Conservation (phyloP, 2,797 vertebrate genomes). For the Periparus ater region DNA sequence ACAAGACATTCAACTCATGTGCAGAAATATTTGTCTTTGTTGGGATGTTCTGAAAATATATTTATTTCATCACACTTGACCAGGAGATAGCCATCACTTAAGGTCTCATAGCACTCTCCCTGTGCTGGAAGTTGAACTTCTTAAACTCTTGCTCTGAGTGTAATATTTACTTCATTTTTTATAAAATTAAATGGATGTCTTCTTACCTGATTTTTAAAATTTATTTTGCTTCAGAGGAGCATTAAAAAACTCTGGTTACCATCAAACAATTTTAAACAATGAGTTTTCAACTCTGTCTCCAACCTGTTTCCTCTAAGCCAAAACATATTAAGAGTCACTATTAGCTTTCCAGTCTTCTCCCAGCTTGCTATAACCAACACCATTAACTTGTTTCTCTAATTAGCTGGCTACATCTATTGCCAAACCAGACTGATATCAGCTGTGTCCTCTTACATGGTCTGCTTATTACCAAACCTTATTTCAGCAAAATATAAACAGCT, state of each 20-base stretch:
- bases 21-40: background rate
- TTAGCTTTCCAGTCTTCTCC: background rate
- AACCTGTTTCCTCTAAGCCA: background rate
- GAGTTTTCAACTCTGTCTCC: background rate
- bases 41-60: background rate
- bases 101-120: background rate
- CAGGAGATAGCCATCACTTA: background rate
- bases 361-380: background rate
- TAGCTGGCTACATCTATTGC: constrained; percentile 21
- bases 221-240: background rate
- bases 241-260: background rate
- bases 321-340: background rate
- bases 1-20: background rate
- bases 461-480: constrained; percentile 15
- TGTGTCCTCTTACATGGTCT: background rate
- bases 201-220: background rate
- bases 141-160: background rate
- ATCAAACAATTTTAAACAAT: background rate
- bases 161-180: background rate
- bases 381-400: constrained; percentile 41
- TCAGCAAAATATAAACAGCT: constrained; percentile 32
- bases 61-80: background rate
- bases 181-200: background rate
- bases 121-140: background rate
- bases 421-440: constrained; percentile 30